Base-by-base conservation (phyloP, 2,888 invertebrate species). In the Eupsilia transversa region DNA sequence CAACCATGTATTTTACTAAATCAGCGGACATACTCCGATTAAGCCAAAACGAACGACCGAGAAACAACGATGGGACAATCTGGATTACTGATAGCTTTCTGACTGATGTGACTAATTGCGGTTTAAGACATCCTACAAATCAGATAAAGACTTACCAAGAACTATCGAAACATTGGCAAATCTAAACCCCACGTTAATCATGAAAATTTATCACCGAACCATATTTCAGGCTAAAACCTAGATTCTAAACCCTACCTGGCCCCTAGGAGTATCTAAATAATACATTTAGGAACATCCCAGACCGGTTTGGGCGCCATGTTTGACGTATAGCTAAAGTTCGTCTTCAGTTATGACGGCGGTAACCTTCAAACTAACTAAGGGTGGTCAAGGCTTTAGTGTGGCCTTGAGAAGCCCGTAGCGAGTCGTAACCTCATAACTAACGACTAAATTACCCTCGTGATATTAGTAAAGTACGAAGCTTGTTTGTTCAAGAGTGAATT, bases 361-460 rank as follows among this genome's bases (percentile, higher is more conserved):
- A 60, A 65, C 81, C 84, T 80, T 84, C 57, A 67, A 84, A 73
- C 49, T 82, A 70, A 63, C 33, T 30, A 57, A 41, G 69, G 81
- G 76, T 84, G 69, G 81, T 74, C 81, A 84, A 80, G 81, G 81
- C 27, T 49, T 30, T n/a, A 33, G 17, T n/a, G 20, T 9, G 20
- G n/a, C 81, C 84, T 81, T 74, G 84, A 80, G 84, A 43, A 81
- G 69, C 81, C 81, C 63, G 49, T 33, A 80, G 69, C 56, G 61
- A 56, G 69, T 67, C 63, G 59, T 84, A 70, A 80, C 41, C 69
- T 54, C 35, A 43, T 63, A 54, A 46, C 30, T 64, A 17, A 9
- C n/a, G 6, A 23, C 59, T 61, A 56, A 81, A 76, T 57, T 56
- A 60, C 43, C 49, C 41, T 69, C 6, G 27, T 35, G 46, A 60